These are phyloP conservation scores for Rotaria sp. DNA, from an alignment of 2,888 invertebrate species.

Conservation along the genomic window DNA sequence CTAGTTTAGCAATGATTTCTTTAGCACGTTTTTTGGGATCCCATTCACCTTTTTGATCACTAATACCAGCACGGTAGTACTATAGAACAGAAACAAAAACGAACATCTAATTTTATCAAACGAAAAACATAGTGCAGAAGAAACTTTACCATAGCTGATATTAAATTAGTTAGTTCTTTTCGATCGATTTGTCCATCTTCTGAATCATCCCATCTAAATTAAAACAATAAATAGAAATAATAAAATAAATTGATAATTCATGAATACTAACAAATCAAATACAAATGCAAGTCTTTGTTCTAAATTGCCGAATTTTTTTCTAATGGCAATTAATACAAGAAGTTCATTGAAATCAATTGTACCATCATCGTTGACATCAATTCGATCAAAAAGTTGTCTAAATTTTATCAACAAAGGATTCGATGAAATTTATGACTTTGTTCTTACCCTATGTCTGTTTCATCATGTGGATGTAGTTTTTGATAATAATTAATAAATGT, in stretches of 20 bases:
- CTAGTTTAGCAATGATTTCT: slow-evolving; percentile 3
- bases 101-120: background rate
- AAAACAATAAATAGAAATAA: background rate
- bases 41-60: background rate
- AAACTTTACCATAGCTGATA: background rate
- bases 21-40: background rate
- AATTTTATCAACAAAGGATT: background rate
- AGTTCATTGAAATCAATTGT: slow-evolving; percentile 2
- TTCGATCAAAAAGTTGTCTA: background rate
- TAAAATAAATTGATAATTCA: background rate
- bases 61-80: background rate
- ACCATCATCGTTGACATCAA: background rate
- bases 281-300: background rate
- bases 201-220: background rate
- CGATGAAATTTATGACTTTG: too few species aligned
- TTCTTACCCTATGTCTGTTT: background rate
- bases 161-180: background rate
- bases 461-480: background rate
- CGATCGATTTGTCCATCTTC: background rate
- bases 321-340: background rate
- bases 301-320: background rate
- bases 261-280: background rate
- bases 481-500: background rate
- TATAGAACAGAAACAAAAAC: background rate
- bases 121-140: background rate